phyloP scores from a whole-genome alignment of 2,888 invertebrate species.

The Mellilla xanthometata region DNA sequence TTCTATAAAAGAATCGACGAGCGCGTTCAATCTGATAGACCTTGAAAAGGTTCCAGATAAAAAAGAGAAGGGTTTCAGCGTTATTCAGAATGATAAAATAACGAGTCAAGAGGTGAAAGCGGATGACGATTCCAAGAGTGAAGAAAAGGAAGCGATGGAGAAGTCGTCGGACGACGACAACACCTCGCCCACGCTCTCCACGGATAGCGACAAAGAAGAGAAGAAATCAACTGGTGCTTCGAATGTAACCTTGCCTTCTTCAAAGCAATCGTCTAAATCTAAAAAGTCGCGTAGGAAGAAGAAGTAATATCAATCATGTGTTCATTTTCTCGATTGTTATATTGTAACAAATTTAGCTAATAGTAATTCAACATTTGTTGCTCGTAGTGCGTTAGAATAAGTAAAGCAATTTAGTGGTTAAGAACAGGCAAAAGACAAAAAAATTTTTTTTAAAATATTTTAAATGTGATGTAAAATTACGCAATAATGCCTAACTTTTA shows the following conservation, averaged over 20 bases:
- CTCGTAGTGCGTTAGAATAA: slow-evolving; percentile 57
- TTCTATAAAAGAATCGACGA: slow-evolving; percentile 67
- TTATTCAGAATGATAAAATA: slow-evolving; percentile 68
- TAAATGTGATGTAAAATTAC: slow-evolving; percentile 29
- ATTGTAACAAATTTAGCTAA: slow-evolving; percentile 37
- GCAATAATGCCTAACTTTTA: slow-evolving; percentile 23
- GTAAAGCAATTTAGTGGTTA: slow-evolving; percentile 58
- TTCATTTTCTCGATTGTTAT: slow-evolving; percentile 53
- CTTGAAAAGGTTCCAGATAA: slow-evolving; percentile 66
- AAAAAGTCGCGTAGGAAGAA: slow-evolving; percentile 84
- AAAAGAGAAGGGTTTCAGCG: slow-evolving; percentile 67
- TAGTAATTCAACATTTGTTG: slow-evolving; percentile 50
- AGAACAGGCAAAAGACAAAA: slow-evolving; percentile 66
- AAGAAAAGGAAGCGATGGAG: slow-evolving; percentile 63
- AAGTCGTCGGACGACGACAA: slow-evolving; percentile 84
- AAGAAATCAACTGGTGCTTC: slow-evolving; percentile 64
- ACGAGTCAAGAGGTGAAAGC: slow-evolving; percentile 65
- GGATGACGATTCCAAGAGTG: slow-evolving; percentile 58
- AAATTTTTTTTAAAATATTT: slow-evolving; percentile 36
- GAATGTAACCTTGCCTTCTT: slow-evolving; percentile 55
- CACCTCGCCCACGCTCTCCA: slow-evolving; percentile 72
- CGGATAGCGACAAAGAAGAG: slow-evolving; percentile 82
- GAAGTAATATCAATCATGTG: slow-evolving; percentile 74
- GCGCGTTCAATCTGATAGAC: slow-evolving; percentile 70
- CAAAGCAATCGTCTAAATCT: slow-evolving; percentile 72